phyloP scores from a whole-genome alignment of 2,113 vertebrate species.

The Corydoras maculifer region DNA sequence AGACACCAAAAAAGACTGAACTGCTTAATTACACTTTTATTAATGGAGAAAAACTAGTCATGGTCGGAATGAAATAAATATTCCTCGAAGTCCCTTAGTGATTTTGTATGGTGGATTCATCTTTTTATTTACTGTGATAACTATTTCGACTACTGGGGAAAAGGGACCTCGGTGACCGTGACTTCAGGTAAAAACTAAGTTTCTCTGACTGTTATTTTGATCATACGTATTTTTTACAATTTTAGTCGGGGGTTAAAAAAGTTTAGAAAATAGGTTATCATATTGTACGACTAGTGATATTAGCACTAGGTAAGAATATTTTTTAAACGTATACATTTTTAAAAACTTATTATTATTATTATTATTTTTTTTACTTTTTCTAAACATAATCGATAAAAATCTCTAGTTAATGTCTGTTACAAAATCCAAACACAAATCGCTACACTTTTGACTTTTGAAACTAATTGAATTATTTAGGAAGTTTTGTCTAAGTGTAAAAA shows the following conservation, averaged over 20 bases:
- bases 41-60: not conserved
- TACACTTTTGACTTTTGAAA: too few relatives aligned
- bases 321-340: too few relatives aligned
- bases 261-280: not conserved
- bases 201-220: not conserved
- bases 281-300: not conserved
- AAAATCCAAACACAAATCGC: too few relatives aligned
- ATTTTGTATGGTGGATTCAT: not conserved
- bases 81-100: not conserved
- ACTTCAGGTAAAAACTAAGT: not conserved
- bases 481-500: too few relatives aligned
- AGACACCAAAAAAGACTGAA: not conserved
- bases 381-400: too few relatives aligned
- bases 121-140: not conserved
- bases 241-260: not conserved
- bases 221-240: not conserved
- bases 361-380: too few relatives aligned
- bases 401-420: too few relatives aligned
- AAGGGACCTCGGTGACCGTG: not conserved
- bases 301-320: not conserved
- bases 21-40: not conserved
- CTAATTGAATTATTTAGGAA: too few relatives aligned
- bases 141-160: not conserved
- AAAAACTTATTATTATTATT: too few relatives aligned
- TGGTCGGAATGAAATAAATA: not conserved